These are phyloP conservation scores for Griposia aprilina DNA, from an alignment of 2,888 invertebrate species.

Conservation along the genomic window DNA sequence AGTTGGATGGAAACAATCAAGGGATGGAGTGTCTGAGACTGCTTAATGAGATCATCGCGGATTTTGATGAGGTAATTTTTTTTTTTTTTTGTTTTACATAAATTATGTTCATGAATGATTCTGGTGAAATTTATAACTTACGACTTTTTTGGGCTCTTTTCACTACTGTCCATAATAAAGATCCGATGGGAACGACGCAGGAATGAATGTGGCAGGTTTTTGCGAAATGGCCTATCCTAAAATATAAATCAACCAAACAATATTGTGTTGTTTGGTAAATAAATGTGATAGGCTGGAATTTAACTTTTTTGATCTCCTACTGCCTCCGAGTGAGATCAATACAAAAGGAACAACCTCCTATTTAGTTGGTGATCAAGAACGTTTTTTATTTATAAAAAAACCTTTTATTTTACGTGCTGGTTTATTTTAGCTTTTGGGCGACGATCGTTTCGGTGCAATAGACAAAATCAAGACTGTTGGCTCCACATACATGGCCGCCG, in stretches of 20 bases:
- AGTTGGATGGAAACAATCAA: conserved; percentile 97
- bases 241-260: neutral
- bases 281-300: too few species aligned
- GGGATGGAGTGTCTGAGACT: conserved; percentile 96
- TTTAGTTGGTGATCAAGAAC: neutral
- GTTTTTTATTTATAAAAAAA: too few species aligned
- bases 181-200: neutral
- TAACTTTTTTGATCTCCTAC: too few species aligned
- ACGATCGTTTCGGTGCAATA: conserved; percentile 96
- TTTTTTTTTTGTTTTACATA: neutral
- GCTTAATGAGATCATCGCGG: conserved; percentile 97
- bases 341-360: neutral
- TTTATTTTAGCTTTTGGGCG: conserved; percentile 92
- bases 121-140: neutral
- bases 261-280: neutral
- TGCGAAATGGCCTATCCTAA: neutral
- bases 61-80: conserved; percentile 95
- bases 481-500: conserved; percentile 98
- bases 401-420: neutral
- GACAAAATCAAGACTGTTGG: conserved; percentile 98
- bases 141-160: too few species aligned
- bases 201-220: neutral
- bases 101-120: neutral
- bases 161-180: too few species aligned
- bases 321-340: neutral